Conservation (phyloP, 2,797 vertebrate species). For the Anableps anableps region DNA sequence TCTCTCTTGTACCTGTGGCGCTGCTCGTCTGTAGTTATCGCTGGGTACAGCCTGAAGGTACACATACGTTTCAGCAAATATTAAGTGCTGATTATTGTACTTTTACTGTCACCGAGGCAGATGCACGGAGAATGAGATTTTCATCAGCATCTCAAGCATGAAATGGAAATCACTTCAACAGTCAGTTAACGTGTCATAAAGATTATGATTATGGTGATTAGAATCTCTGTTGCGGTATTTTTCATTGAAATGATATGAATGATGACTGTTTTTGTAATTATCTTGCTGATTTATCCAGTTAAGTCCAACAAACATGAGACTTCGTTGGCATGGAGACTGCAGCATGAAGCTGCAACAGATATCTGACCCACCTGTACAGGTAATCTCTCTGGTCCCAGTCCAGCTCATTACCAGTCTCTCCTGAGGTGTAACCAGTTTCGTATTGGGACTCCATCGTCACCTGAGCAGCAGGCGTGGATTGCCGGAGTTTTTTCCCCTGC, state of each 20-base stretch:
- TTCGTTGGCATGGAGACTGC: background rate
- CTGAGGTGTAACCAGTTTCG: constrained; percentile 87
- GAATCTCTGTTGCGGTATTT: background rate
- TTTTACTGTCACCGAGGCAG: constrained; percentile 2
- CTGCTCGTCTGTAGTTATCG: constrained; percentile 79
- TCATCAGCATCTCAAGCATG: background rate
- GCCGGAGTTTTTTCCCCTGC: constrained; percentile 14
- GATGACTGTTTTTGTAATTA: background rate
- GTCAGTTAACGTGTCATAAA: background rate
- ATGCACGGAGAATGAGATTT: background rate
- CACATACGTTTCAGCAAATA: constrained; percentile 14
- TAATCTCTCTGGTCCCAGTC: constrained; percentile 69
- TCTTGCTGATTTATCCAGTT: background rate
- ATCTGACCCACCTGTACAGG: constrained; percentile 61
- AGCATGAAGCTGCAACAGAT: background rate
- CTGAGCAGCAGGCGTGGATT: constrained; percentile 27
- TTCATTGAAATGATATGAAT: background rate
- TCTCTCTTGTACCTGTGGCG: constrained; percentile 83
- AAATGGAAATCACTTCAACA: background rate
- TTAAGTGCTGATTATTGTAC: constrained; percentile 9
- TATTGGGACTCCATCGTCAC: constrained; percentile 79
- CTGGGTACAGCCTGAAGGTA: constrained; percentile 81
- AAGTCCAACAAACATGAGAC: background rate
- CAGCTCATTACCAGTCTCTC: constrained; percentile 82
- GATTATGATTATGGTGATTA: background rate